Conservation (phyloP, 2,888 invertebrate genomes). For the Melanophora roralis region DNA sequence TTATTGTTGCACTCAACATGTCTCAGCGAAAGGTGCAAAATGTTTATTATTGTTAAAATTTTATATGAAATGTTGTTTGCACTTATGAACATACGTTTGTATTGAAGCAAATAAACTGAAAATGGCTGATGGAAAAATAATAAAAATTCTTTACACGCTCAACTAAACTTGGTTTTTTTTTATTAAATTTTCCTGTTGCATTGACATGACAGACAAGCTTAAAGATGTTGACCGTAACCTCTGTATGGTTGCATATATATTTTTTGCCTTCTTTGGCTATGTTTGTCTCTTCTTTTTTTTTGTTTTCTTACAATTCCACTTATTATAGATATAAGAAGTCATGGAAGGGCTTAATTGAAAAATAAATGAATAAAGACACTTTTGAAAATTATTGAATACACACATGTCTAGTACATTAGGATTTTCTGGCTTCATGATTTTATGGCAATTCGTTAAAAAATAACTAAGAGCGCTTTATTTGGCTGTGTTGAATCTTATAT, state of each 20-base stretch:
- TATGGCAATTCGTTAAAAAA: slow-evolving; percentile 13
- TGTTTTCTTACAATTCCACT: slow-evolving; percentile 1
- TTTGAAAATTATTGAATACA: slow-evolving; percentile 22
- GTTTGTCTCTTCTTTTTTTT: neutral
- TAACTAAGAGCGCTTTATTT: no score
- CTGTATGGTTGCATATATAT: slow-evolving; percentile 39
- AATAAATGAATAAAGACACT: neutral
- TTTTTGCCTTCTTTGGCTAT: neutral
- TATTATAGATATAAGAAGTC: slow-evolving; percentile 38
- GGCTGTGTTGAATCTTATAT: no score
- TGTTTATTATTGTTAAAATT: slow-evolving; percentile 40
- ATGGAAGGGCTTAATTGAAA: slow-evolving; percentile 4
- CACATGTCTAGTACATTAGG: slow-evolving; percentile 22
- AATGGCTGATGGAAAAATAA: neutral
- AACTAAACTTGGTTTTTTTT: slow-evolving; percentile 14
- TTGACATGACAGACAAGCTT: slow-evolving; percentile 15
- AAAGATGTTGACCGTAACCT: slow-evolving; percentile 53
- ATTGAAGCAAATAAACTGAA: slow-evolving; percentile 3
- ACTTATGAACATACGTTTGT: neutral
- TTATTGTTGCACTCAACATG: slow-evolving; percentile 25
- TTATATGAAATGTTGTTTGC: neutral
- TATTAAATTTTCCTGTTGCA: neutral
- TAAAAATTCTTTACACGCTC: neutral
- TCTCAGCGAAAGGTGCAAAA: slow-evolving; percentile 54
- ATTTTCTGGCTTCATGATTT: slow-evolving; percentile 33